These are phyloP conservation scores for Acheta domesticus DNA, from an alignment of 2,888 invertebrate species.

Conservation along the genomic window DNA sequence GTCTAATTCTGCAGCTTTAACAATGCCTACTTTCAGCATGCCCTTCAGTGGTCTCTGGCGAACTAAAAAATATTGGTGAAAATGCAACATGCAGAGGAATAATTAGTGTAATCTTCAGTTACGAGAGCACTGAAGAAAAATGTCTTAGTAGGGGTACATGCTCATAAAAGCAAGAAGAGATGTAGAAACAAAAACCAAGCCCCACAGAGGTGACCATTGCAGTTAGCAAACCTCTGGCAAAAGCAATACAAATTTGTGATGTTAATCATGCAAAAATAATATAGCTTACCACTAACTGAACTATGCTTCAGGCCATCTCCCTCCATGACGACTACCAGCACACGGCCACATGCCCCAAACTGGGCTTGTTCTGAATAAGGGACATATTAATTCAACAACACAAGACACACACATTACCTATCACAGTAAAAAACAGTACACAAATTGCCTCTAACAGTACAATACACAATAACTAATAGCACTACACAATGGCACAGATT, in stretches of 20 bases:
- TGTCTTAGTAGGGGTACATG: no score
- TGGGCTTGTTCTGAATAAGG: constrained; percentile 51
- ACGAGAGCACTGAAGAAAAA: no score
- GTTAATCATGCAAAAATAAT: no score
- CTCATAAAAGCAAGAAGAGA: no score
- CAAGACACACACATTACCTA: not conserved
- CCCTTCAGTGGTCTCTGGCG: constrained; percentile 48
- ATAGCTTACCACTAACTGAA: constrained; percentile 36
- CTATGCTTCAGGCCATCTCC: constrained; percentile 40
- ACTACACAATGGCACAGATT: no score
- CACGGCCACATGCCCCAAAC: constrained; percentile 57
- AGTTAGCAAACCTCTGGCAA: no score
- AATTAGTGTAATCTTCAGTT: not conserved
- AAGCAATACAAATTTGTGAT: no score
- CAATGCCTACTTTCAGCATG: constrained; percentile 42
- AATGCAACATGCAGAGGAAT: constrained; percentile 37
- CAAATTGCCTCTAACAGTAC: not conserved
- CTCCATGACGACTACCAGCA: constrained; percentile 54
- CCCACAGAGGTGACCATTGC: no score
- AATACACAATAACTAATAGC: no score
- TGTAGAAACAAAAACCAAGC: no score
- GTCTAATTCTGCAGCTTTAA: constrained; percentile 36
- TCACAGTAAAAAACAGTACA: not conserved
- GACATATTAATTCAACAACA: not conserved
- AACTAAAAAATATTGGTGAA: constrained; percentile 48